phyloP scores from a whole-genome alignment of 2,888 invertebrate genomes.

The Microctonus hyperodae region DNA sequence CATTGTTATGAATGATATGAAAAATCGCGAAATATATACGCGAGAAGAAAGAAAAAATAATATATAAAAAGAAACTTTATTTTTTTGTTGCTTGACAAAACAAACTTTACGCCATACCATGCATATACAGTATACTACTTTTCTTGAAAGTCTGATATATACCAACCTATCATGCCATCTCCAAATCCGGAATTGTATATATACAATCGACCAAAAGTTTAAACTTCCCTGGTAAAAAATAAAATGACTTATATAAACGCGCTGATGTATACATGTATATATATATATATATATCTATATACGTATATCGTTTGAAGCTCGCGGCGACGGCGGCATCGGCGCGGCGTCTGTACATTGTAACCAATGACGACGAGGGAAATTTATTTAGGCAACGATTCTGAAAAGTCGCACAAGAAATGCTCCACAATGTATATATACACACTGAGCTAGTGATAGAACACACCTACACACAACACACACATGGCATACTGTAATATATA shows the following conservation, averaged over 20 bases:
- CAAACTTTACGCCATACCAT: background rate
- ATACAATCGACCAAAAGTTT: slow-evolving; percentile 5
- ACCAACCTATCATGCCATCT: background rate
- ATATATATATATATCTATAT: background rate
- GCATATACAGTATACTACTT: background rate
- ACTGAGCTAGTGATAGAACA: background rate
- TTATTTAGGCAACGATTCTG: slow-evolving; percentile 35
- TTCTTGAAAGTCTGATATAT: background rate
- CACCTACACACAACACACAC: no score
- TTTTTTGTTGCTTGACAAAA: background rate
- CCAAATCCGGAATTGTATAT: slow-evolving; percentile 1
- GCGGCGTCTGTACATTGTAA: slow-evolving; percentile 25
- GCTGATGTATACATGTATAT: background rate
- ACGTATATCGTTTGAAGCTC: background rate
- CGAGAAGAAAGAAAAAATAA: background rate
- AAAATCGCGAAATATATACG: background rate
- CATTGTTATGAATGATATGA: background rate
- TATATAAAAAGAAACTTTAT: background rate
- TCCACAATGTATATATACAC: background rate
- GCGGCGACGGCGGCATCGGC: background rate
- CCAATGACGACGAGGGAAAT: slow-evolving; percentile 28
- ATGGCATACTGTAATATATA: no score
- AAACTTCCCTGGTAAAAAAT: slow-evolving; percentile 4
- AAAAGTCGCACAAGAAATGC: slow-evolving; percentile 24
- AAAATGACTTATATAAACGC: slow-evolving; percentile 3